phyloP scores from a whole-genome alignment of 1,140 invertebrate species.

The Notospermus geniculatus region DNA sequence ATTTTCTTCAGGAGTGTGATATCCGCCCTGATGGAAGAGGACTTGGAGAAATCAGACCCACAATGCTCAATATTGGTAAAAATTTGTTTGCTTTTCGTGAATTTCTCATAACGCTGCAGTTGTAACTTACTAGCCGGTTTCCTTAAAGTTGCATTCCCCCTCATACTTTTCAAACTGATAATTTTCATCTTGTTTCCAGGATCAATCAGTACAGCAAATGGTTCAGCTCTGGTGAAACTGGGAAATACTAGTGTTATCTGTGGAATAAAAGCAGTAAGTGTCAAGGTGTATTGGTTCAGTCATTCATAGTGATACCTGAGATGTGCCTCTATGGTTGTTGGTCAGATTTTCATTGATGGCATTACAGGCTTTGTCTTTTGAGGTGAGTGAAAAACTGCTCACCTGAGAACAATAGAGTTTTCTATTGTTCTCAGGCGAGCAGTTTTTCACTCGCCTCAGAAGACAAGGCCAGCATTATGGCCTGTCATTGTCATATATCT shows the following conservation, averaged over 20 bases:
- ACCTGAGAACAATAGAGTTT: too few relatives aligned
- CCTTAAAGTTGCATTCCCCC: neutral
- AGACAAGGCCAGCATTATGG: too few relatives aligned
- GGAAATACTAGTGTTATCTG: conserved; percentile 72
- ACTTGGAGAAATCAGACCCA: conserved; percentile 63
- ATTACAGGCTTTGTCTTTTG: too few relatives aligned
- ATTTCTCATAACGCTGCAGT: neutral
- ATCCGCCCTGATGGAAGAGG: conserved; percentile 63
- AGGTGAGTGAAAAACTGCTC: too few relatives aligned
- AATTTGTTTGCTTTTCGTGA: too few relatives aligned
- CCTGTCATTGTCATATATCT: too few relatives aligned
- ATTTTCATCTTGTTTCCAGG: conserved; percentile 35
- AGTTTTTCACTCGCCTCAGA: too few relatives aligned
- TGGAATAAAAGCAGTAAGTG: conserved; percentile 75
- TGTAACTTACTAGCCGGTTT: neutral
- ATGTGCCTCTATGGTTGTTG: too few relatives aligned
- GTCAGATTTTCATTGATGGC: too few relatives aligned
- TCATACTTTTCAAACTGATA: conserved; percentile 58
- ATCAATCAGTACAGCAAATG: conserved; percentile 69
- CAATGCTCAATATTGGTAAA: conserved; percentile 46
- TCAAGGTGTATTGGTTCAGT: too few relatives aligned
- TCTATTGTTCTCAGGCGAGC: too few relatives aligned
- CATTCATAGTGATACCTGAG: too few relatives aligned
- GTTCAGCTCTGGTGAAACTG: conserved; percentile 70
- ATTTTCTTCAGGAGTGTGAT: conserved; percentile 40